Percentiles rank a stretch among this genome's conserved stretches.
Conservation (phyloP, 2,797 vertebrate genomes). For the Sebastes elongatus region DNA sequence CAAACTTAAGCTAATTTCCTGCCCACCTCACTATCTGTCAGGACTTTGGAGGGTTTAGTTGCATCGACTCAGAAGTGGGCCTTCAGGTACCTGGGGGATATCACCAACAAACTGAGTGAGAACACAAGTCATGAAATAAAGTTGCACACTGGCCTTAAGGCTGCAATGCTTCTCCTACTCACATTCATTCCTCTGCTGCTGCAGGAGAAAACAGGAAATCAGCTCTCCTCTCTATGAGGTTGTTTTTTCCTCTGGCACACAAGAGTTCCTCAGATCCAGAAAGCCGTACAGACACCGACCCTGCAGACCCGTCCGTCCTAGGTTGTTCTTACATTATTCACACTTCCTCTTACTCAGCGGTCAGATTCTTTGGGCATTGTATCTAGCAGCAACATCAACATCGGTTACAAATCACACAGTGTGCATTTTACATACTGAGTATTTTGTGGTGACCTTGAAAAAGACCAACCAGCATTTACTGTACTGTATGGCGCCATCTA, state of each 20-base stretch:
- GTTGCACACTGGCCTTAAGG: background rate
- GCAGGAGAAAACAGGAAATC: background rate
- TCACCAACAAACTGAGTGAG: background rate
- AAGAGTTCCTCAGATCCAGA: slow-evolving; percentile 2
- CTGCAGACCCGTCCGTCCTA: background rate
- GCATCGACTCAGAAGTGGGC: background rate
- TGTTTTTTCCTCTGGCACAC: background rate
- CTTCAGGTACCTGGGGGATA: background rate
- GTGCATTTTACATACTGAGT: background rate
- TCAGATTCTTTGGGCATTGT: background rate
- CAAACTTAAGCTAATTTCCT: background rate
- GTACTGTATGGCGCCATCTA: background rate
- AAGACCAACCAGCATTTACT: background rate
- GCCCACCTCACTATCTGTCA: slow-evolving; percentile 3
- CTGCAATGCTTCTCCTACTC: background rate
- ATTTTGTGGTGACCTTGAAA: background rate
- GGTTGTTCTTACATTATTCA: slow-evolving; percentile 40
- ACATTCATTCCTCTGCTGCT: background rate
- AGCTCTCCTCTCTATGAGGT: background rate
- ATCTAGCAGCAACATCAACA: background rate
- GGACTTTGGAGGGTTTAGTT: background rate
- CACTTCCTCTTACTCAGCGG: background rate
- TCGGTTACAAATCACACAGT: background rate
- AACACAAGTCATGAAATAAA: background rate
- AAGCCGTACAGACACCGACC: background rate